Percentiles rank a stretch among this genome's conserved stretches.
Evolutionary conservation across 2,113 vertebrate genomes (phyloP).

Genomic region (Gyps fulvus): DNA sequence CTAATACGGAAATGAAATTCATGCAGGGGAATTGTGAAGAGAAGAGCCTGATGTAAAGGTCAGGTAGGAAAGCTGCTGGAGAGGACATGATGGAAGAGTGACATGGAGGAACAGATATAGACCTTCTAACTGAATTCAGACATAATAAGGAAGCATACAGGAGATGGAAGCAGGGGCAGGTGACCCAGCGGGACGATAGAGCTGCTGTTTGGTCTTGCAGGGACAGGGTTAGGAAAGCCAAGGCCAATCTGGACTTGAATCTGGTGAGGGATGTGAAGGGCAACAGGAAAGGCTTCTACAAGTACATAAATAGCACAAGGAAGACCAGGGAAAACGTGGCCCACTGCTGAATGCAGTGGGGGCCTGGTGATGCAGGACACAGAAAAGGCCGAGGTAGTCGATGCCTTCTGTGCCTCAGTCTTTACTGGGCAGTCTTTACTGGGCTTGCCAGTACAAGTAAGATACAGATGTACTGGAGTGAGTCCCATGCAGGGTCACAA

Average conservation of each 20-base stretch:
- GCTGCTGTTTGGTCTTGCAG: neutral
- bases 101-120: too few species aligned
- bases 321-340: neutral
- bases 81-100: neutral
- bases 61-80: neutral
- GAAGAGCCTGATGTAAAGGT: neutral
- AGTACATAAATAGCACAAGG: neutral
- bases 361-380: neutral
- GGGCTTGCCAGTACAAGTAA: neutral
- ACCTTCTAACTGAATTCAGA: neutral
- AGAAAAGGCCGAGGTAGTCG: neutral
- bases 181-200: neutral
- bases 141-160: neutral
- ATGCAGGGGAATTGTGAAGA: neutral
- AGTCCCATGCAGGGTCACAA: neutral
- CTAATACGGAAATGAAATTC: neutral
- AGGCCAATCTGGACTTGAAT: neutral
- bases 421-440: neutral
- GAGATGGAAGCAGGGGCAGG: neutral
- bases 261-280: neutral
- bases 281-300: neutral
- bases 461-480: accelerated
- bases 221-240: neutral
- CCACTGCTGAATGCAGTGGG: neutral
- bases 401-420: neutral